phyloP scores from a whole-genome alignment of 2,888 invertebrate species.

The Polydesmus complanatus region DNA sequence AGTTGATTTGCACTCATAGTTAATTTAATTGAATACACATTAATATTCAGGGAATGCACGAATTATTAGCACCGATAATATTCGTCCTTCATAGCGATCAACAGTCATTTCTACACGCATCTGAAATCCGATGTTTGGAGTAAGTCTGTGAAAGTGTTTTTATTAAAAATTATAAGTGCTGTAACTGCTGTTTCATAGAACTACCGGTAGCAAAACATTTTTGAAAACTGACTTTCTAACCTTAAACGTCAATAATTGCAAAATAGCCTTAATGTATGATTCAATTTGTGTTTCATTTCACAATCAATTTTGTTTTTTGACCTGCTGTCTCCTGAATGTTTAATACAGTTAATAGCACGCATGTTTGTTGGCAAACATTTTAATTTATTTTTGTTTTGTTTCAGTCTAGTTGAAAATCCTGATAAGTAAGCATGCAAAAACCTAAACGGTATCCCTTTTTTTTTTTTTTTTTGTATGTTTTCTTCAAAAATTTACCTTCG shows the following conservation, averaged over 20 bases:
- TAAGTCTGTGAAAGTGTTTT: constrained; percentile 28
- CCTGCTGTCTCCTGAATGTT: no score
- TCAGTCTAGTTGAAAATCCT: constrained; percentile 18
- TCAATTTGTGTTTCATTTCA: no score
- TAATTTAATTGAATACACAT: not conserved
- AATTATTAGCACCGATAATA: constrained; percentile 62
- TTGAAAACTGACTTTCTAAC: no score
- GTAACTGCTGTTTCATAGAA: not conserved
- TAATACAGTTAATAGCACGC: no score
- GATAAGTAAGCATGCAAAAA: constrained; percentile 18
- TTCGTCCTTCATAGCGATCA: constrained; percentile 64
- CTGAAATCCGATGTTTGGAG: constrained; percentile 37
- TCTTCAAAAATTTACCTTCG: not conserved
- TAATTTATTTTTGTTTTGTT: constrained; percentile 11
- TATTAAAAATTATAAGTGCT: not conserved
- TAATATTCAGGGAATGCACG: constrained; percentile 59
- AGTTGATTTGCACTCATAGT: not conserved
- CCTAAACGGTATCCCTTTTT: no score
- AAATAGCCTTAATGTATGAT: not conserved
- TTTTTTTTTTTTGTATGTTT: not conserved
- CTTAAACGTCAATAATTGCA: no score
- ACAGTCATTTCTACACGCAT: constrained; percentile 47
- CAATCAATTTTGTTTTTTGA: no score
- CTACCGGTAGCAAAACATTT: no score
- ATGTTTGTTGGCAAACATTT: no score